Conservation (phyloP, 2,797 vertebrate species). For the Sebastes cheni region DNA sequence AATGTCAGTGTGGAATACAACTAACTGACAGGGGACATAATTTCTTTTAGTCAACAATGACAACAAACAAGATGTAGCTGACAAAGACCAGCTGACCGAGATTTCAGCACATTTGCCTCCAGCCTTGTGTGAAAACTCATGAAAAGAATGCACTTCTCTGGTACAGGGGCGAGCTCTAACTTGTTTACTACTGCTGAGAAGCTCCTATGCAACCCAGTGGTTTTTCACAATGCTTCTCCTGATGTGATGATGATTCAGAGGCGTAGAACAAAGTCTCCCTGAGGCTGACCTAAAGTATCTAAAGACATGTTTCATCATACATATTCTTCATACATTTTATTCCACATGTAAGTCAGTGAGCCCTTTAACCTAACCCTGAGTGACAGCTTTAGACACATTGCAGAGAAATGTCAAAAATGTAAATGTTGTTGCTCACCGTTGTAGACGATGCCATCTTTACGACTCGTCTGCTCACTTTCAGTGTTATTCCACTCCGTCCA, state of each 20-base stretch:
- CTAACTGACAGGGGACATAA: not conserved
- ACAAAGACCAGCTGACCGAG: not conserved
- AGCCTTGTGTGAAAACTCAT: not conserved
- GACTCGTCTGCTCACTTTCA: conserved; percentile 20
- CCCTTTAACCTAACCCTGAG: not conserved
- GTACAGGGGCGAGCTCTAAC: conserved; percentile 46
- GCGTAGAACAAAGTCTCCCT: not conserved
- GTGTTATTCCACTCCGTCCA: conserved; percentile 70
- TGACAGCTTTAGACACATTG: not conserved
- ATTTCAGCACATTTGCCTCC: not conserved
- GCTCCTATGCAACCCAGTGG: not conserved
- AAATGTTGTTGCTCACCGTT: conserved; percentile 67
- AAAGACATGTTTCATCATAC: not conserved
- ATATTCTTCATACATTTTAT: not conserved
- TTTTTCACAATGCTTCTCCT: not conserved
- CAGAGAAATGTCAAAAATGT: not conserved
- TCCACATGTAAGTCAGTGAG: not conserved
- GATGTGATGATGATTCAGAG: conserved; percentile 9
- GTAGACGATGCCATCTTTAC: conserved; percentile 12
- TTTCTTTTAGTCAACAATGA: not conserved
- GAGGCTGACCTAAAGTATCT: conserved; percentile 7
- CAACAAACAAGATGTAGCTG: not conserved
- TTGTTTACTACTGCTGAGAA: conserved; percentile 32
- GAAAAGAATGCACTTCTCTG: conserved; percentile 35
- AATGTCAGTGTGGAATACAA: not conserved